Evolutionary conservation across 64 coral and sea anemone genomes (phyloP), one percentile per base, ranked within the genome.

Genomic region (Acropora yongei): DNA sequence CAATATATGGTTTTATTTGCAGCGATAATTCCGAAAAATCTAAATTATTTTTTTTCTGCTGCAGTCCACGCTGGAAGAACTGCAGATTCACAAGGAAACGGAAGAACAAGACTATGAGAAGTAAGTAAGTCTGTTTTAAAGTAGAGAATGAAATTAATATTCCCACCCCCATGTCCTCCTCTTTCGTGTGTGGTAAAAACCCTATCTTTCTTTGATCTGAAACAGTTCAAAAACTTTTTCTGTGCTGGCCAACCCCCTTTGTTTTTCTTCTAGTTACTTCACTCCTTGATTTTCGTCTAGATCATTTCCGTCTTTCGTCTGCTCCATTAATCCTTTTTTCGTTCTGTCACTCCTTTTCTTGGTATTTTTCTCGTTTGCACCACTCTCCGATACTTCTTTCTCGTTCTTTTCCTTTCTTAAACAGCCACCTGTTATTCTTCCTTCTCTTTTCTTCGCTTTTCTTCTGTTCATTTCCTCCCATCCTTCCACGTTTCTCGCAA

Each of bases 71-170:
- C 75, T 95, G 13, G 93, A 95, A 87, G 93, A 95, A 72, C 66
- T 95, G 4, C 81, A 90, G 78, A 84, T 95, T 78, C 87, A 90
- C 18, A 90, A 90, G 19, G 78, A 90, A 13, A 86, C 93, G 3
- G 96, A 98, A 47, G 91, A 95, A 17, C 96, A 98, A 72, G 91
- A 98, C 49, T 98, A 95, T 84, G 87, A 93, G 1, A 95, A 93
- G 93, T 98, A 74, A 76, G 90, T 81, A 11, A 9, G 47, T 47
- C 47, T 39, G 16, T 3, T 13, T 13, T 12, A 13, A 0, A 7
- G 10, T 7, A 55, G 10, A 55, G 51, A 55, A 55, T 7, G 30
- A 30, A 30, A 30, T 30, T 30, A 30, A 30, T 30, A 30, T 30
- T 30, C 30, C 30, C 30, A 30, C 30, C 30, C 30, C 30, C 30